Evolutionary conservation across 2,888 invertebrate species (phyloP).

Genomic region (Lagria hirta): DNA sequence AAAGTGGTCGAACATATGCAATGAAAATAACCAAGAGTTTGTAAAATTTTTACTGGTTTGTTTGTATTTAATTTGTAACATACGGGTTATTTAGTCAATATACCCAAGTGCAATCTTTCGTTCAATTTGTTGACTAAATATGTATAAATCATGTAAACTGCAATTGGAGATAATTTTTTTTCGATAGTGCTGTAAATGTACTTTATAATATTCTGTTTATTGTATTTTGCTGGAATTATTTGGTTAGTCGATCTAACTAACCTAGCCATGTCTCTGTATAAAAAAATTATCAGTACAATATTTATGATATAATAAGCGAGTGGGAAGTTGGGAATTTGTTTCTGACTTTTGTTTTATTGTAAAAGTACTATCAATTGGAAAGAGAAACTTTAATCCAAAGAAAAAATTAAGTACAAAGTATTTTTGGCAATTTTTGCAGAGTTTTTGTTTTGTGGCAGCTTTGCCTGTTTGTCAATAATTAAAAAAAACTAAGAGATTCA

Average conservation of each 20-base stretch:
- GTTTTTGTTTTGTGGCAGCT: slow-evolving; percentile 19
- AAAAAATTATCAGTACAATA: slow-evolving; percentile 5
- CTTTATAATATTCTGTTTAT: slow-evolving; percentile 11
- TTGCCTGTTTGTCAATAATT: slow-evolving; percentile 23
- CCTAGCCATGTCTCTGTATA: slow-evolving; percentile 1
- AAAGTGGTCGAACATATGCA: slow-evolving; percentile 14
- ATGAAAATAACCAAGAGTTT: slow-evolving; percentile 13
- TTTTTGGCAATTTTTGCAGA: slow-evolving; percentile 23
- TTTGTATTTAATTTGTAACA: slow-evolving; percentile 10
- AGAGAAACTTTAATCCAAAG: slow-evolving; percentile 21
- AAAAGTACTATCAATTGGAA: slow-evolving; percentile 15
- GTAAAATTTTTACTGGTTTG: slow-evolving; percentile 16
- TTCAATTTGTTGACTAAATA: slow-evolving; percentile 25
- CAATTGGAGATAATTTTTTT: slow-evolving; percentile 10
- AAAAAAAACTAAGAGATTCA: slow-evolving; percentile 15
- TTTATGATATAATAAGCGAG: slow-evolving; percentile 9
- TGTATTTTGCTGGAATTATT: too few relatives aligned
- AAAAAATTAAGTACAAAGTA: slow-evolving; percentile 28
- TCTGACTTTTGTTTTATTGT: slow-evolving; percentile 11
- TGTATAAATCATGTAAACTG: slow-evolving; percentile 7
- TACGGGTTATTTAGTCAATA: slow-evolving; percentile 30
- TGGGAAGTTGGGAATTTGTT: slow-evolving; percentile 22
- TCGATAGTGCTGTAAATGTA: slow-evolving; percentile 20
- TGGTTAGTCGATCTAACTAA: slow-evolving; percentile 5
- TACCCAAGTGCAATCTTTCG: slow-evolving; percentile 24